Evolutionary conservation across 2,888 invertebrate genomes (phyloP).

Genomic region (Drosophila pseudotalamancana): DNA sequence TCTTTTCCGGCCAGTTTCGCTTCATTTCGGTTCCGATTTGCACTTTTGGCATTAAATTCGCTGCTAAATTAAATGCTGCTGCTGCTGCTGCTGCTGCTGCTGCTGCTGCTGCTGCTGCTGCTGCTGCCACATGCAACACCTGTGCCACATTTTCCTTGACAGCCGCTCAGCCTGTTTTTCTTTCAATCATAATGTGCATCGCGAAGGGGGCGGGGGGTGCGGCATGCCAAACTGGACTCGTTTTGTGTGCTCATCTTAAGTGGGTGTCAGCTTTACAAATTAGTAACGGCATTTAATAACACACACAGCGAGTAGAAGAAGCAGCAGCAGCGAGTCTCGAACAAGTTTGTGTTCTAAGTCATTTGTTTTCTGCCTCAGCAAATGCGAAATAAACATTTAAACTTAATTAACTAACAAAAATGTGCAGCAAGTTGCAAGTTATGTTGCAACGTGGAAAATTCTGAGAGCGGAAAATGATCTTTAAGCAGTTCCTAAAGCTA

Average conservation of each 20-base stretch:
- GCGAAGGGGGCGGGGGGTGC: neutral
- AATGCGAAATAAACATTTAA: neutral
- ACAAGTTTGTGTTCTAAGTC: conserved; percentile 61
- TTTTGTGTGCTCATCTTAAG: conserved; percentile 48
- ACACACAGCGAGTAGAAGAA: neutral
- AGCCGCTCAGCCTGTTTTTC: conserved; percentile 35
- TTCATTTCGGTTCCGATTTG: conserved; percentile 21
- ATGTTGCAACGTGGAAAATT: too few species aligned
- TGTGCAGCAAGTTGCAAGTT: too few species aligned
- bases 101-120: conserved; percentile 8
- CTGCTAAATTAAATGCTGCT: conserved; percentile 25
- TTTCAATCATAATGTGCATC: conserved; percentile 49
- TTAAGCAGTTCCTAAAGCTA: too few species aligned
- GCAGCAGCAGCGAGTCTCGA: conserved; percentile 12
- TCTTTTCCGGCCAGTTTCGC: conserved; percentile 5
- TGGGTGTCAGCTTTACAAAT: conserved; percentile 70
- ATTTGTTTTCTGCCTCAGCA: conserved; percentile 44
- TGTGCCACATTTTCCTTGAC: conserved; percentile 34
- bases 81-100: conserved; percentile 5
- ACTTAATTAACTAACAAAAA: too few species aligned
- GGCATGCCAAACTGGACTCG: conserved; percentile 21
- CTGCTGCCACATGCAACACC: conserved; percentile 32
- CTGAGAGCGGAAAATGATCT: too few species aligned
- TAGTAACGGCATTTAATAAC: conserved; percentile 68
- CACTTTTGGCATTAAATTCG: conserved; percentile 18